Percentiles rank a stretch among this genome's conserved stretches.
These are phyloP conservation scores for Phalera bucephala DNA, from an alignment of 2,888 invertebrate genomes.

Conservation along the genomic window DNA sequence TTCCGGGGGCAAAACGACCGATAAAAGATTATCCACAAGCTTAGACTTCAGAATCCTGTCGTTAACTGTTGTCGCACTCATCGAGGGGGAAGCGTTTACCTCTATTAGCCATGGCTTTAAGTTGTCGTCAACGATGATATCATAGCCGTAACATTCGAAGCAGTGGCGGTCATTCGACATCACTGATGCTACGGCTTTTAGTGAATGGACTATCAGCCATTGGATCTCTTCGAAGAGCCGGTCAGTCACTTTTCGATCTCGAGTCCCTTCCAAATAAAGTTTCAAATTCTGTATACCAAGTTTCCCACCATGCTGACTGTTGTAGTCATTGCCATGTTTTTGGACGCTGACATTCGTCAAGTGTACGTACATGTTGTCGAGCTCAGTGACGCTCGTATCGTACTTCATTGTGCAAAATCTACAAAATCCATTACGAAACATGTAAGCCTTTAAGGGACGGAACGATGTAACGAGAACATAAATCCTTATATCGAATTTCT, in stretches of 20 bases:
- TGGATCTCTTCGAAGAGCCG: no score
- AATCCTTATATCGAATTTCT: conserved; percentile 96
- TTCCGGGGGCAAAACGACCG: no score
- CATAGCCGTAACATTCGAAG: conserved; percentile 97
- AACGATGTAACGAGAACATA: conserved; percentile 97
- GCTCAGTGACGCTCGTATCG: no score
- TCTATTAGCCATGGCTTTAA: no score
- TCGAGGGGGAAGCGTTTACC: no score
- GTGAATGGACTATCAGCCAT: no score
- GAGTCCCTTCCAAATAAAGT: conserved; percentile 93
- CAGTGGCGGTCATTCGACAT: conserved; percentile 96
- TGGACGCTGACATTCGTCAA: no score
- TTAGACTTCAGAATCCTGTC: conserved; percentile 96
- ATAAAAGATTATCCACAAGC: no score
- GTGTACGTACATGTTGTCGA: no score
- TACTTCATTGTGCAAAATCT: conserved; percentile 98
- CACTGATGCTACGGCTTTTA: no score
- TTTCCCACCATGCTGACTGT: no score
- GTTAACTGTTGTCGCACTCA: conserved; percentile 96
- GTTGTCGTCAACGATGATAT: conserved; percentile 97
- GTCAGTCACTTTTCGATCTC: conserved; percentile 93
- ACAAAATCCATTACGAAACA: conserved; percentile 95
- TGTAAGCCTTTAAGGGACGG: conserved; percentile 94
- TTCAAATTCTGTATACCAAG: no score
- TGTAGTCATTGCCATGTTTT: conserved; percentile 95